Conservation (phyloP, 1,140 invertebrate genomes). For the Nymphalis io region DNA sequence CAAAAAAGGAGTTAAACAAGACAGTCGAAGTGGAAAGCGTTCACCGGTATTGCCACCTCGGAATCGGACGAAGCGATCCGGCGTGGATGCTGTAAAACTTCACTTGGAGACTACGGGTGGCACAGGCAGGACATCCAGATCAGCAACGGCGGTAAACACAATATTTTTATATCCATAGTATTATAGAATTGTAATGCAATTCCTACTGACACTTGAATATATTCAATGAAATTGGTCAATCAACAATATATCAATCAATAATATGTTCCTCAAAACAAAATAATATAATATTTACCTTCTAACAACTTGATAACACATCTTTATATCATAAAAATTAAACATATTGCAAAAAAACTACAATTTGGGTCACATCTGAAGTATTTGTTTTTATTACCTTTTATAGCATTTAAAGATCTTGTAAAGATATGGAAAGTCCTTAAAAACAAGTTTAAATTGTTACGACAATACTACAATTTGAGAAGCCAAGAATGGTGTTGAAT, state of each 20-base stretch:
- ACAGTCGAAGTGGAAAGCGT: slow-evolving; percentile 38
- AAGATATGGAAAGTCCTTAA: slow-evolving; percentile 27
- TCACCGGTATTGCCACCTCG: slow-evolving; percentile 35
- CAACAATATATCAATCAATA: too few relatives aligned
- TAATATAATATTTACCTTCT: too few relatives aligned
- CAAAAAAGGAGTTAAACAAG: slow-evolving; percentile 49
- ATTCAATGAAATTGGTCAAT: too few relatives aligned
- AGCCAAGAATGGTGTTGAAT: slow-evolving; percentile 35
- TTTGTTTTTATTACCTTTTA: slow-evolving; percentile 12
- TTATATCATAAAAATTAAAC: background rate
- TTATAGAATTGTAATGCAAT: too few relatives aligned
- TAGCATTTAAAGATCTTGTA: slow-evolving; percentile 8
- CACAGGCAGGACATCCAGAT: slow-evolving; percentile 68
- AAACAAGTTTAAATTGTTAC: slow-evolving; percentile 35
- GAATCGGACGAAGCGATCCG: slow-evolving; percentile 59
- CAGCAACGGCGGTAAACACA: slow-evolving; percentile 65
- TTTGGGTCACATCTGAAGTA: background rate
- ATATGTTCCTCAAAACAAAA: too few relatives aligned
- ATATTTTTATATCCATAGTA: slow-evolving; percentile 2
- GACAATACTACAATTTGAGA: slow-evolving; percentile 21
- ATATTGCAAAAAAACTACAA: background rate
- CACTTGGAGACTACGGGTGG: slow-evolving; percentile 64
- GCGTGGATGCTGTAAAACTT: slow-evolving; percentile 71
- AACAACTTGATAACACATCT: too few relatives aligned
- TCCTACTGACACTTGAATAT: too few relatives aligned